These are phyloP conservation scores for Phthorimaea operculella DNA, from an alignment of 1,140 invertebrate genomes.

Conservation along the genomic window DNA sequence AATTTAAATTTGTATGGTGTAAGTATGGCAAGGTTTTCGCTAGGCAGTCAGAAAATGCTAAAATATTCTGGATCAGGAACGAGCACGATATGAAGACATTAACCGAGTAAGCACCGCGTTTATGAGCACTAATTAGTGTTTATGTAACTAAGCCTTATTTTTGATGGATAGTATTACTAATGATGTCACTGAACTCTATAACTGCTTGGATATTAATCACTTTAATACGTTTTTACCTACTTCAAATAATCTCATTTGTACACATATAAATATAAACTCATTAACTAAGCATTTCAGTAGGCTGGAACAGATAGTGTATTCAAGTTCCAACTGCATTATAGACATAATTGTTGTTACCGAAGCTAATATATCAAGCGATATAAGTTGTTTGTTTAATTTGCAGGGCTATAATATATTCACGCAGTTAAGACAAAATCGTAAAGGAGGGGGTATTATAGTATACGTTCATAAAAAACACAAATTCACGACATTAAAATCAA, in stretches of 20 bases:
- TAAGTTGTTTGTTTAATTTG: not conserved
- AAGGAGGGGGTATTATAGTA: constrained; percentile 3
- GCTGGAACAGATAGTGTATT: not conserved
- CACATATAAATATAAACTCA: not conserved
- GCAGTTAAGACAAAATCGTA: not conserved
- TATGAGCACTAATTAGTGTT: not conserved
- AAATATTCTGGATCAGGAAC: not conserved
- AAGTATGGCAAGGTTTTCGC: not conserved
- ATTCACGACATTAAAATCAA: not conserved
- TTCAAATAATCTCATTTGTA: not conserved
- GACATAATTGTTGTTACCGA: not conserved
- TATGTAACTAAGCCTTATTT: not conserved
- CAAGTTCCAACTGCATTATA: not conserved
- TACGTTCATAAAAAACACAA: constrained; percentile 7
- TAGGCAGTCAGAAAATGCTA: not conserved
- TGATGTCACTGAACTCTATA: not conserved
- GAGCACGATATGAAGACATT: not conserved
- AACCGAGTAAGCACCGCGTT: not conserved
- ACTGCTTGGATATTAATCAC: not conserved
- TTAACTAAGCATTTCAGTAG: not conserved
- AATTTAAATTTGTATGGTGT: not conserved
- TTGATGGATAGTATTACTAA: not conserved
- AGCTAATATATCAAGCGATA: not conserved
- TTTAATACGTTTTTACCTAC: not conserved
- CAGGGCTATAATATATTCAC: constrained; percentile 1